Evolutionary conservation across 1,140 invertebrate genomes (phyloP).

Genomic region (Camponotus vicinus): DNA sequence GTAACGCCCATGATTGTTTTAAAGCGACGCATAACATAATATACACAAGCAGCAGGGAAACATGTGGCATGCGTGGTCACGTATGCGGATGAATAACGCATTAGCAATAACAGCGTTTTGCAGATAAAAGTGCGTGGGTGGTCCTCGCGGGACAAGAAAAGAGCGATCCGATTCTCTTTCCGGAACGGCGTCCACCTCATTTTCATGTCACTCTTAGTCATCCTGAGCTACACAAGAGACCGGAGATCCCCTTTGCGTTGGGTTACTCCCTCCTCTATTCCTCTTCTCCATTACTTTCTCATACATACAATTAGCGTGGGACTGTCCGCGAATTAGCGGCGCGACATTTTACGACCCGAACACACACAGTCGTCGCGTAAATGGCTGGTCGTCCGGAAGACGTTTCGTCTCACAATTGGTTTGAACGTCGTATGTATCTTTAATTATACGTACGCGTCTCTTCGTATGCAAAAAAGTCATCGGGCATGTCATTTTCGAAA

Average conservation of each 20-base stretch:
- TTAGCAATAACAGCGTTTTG: constrained; percentile 40
- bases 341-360: constrained; percentile 63
- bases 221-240: constrained; percentile 13
- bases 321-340: constrained; percentile 65
- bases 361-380: constrained; percentile 53
- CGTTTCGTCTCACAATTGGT: constrained; percentile 19
- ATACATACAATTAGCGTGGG: constrained; percentile 74
- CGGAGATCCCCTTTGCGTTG: neutral
- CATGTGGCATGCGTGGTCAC: neutral
- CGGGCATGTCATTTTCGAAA: neutral
- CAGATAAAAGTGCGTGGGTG: constrained; percentile 43
- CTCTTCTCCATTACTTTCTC: constrained; percentile 51
- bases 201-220: constrained; percentile 54
- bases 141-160: constrained; percentile 1
- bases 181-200: neutral
- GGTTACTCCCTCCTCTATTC: neutral
- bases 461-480: neutral
- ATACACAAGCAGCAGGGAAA: neutral
- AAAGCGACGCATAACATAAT: neutral
- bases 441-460: constrained; percentile 36
- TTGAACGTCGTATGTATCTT: constrained; percentile 37
- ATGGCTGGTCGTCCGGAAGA: constrained; percentile 41
- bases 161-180: neutral
- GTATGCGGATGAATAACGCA: constrained; percentile 54
- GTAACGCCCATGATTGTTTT: neutral